Conservation (phyloP, 2,888 invertebrate genomes). For the Oligia strigilis region DNA sequence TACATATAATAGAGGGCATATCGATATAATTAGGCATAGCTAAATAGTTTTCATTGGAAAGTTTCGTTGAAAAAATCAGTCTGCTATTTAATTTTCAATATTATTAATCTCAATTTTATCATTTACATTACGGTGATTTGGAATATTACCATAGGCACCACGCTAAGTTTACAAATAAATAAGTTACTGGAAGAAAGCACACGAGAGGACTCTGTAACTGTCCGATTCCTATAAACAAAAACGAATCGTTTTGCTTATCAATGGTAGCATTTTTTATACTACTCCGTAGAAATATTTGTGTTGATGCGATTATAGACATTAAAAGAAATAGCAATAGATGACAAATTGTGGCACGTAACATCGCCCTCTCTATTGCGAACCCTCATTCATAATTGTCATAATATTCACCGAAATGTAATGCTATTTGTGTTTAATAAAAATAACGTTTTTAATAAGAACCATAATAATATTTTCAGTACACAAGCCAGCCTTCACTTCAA, state of each 20-base stretch:
- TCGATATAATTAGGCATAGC: constrained; percentile 10
- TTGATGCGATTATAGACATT: not conserved
- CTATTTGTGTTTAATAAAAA: constrained; percentile 61
- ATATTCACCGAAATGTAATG: constrained; percentile 63
- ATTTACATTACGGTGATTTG: not conserved
- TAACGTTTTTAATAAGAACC: constrained; percentile 12
- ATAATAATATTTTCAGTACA: constrained; percentile 27
- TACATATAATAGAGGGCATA: constrained; percentile 25
- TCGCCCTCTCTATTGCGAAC: constrained; percentile 63
- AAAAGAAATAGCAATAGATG: constrained; percentile 70
- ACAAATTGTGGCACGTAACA: constrained; percentile 73
- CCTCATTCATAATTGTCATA: constrained; percentile 77
- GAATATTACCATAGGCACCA: not conserved
- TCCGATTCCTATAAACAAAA: not conserved
- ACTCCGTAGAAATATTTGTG: not conserved
- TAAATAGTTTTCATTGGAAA: constrained; percentile 26
- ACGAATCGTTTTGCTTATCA: not conserved
- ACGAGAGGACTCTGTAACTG: not conserved
- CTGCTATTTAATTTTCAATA: not conserved
- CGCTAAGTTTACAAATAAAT: not conserved
- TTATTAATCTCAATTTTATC: not conserved
- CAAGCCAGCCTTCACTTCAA: constrained; percentile 20
- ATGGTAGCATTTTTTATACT: not conserved
- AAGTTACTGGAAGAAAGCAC: not conserved
- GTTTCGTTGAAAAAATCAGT: constrained; percentile 15